Conservation (phyloP, 2,888 invertebrate species). For the Mycalesis mineus region DNA sequence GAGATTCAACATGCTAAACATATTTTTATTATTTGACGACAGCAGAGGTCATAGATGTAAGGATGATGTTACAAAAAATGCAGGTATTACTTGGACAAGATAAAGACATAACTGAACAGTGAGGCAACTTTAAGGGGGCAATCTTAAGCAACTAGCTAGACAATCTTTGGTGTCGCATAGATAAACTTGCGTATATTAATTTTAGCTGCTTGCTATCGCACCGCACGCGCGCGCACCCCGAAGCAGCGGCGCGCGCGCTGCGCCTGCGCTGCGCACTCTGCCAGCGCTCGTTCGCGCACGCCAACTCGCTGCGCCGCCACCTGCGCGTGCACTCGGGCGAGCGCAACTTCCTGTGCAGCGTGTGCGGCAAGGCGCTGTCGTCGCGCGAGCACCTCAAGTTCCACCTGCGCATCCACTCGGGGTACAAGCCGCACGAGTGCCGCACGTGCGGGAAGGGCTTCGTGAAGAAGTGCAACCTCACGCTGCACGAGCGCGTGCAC, state of each 20-base stretch:
- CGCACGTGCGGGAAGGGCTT: conserved; percentile 76
- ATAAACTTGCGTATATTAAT: too few relatives aligned
- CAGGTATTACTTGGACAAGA: too few relatives aligned
- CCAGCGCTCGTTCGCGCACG: conserved; percentile 70
- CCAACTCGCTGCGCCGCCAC: conserved; percentile 71
- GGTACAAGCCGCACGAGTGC: conserved; percentile 80
- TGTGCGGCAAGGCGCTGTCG: conserved; percentile 80
- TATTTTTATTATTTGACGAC: too few relatives aligned
- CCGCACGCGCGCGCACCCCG: conserved; percentile 59
- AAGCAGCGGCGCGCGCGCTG: conserved; percentile 53
- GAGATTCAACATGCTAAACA: too few relatives aligned
- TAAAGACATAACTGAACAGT: too few relatives aligned
- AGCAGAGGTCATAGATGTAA: too few relatives aligned
- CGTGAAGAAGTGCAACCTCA: conserved; percentile 79
- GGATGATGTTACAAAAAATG: too few relatives aligned
- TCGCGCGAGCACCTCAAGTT: conserved; percentile 79
- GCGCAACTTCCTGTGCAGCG: conserved; percentile 78
- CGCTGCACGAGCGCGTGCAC: conserved; percentile 80
- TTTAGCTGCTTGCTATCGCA: conserved; percentile 58
- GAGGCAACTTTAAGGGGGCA: too few relatives aligned
- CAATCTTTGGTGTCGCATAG: too few relatives aligned
- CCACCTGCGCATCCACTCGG: conserved; percentile 80
- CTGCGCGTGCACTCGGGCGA: conserved; percentile 68
- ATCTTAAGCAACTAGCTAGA: too few relatives aligned
- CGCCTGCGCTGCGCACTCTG: conserved; percentile 64